Percentiles rank a stretch among this genome's conserved stretches.
Evolutionary conservation across 2,888 invertebrate genomes (phyloP).

Genomic region (Pteria penguin): DNA sequence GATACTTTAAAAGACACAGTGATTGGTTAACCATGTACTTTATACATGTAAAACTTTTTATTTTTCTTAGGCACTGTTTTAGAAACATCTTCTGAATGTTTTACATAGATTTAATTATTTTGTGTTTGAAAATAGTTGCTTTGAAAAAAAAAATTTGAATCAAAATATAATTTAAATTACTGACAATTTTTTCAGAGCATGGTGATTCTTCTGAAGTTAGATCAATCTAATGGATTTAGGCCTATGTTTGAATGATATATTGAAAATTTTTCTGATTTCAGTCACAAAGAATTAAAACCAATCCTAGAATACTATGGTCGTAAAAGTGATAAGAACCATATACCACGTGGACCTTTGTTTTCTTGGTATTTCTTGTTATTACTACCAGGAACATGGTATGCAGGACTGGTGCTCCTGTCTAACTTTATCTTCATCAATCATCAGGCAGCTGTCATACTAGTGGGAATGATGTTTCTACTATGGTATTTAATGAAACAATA

Average conservation of each 20-base stretch:
- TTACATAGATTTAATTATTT: no score
- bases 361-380: constrained; percentile 70
- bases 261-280: constrained; percentile 39
- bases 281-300: constrained; percentile 60
- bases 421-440: constrained; percentile 47
- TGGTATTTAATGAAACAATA: constrained; percentile 42
- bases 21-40: no score
- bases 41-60: no score
- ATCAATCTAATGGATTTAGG: no score
- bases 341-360: constrained; percentile 56
- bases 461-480: constrained; percentile 51
- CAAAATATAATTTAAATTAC: no score
- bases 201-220: no score
- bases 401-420: constrained; percentile 48
- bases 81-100: no score
- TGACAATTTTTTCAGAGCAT: no score
- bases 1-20: no score
- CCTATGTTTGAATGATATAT: neutral
- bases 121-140: no score
- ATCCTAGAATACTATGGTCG: constrained; percentile 53
- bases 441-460: constrained; percentile 60
- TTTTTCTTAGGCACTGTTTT: no score
- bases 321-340: constrained; percentile 37
- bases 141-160: no score
- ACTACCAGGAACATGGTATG: constrained; percentile 63